Base-by-base conservation (phyloP, 2,888 invertebrate species). In the Coenonympha glycerion region DNA sequence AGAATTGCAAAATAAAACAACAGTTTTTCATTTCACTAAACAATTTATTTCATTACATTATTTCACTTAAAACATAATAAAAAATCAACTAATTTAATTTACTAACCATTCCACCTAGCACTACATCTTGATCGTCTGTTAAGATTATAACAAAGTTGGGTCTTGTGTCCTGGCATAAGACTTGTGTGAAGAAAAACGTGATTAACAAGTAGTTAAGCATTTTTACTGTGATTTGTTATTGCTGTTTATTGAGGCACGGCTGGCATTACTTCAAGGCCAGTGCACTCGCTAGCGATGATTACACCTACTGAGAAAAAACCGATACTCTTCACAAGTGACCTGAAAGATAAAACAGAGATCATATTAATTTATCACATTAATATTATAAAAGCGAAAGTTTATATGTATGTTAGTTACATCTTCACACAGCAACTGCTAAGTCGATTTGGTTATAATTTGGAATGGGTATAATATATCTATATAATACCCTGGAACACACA, bases 121-220 rank as follows among this genome's bases (percentile, higher is more conserved):
- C 79, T 2, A 90, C 81, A 86, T 96, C 96, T 76, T 96, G 95
- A 80, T 96, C 96, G 73, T 97, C 96, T 0, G 94, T 94, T 45
- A 96, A 66, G 60, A 96, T 87, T 30, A 96, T 68, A 37, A 96
- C 87, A 68, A 96, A 91, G 79, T 96, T 96, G 21, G 93, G 92
- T 65, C 66, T 73, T 28, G 52, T 64, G 30, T 63, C 62, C 41
- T 66, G 67, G 57, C 75, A 69, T 47, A 57, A 56, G 30, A 19
- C 31, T 19, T 55, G 49, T 42, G 67, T 55, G 49, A 76, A 54
- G 22, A 72, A 62, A 51, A 78, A 61, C 33, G 56, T 64, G 57
- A 85, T 66, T 51, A 86, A 64, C 62, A 81, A 66, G 75, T 71
- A 77, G 71, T 71, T 76, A 68, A 81, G 73, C 83, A 84, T 84